Percentiles rank a stretch among this genome's conserved stretches.
These are phyloP conservation scores for Engystomops pustulosus DNA, from an alignment of 2,113 vertebrate genomes.

Conservation along the genomic window DNA sequence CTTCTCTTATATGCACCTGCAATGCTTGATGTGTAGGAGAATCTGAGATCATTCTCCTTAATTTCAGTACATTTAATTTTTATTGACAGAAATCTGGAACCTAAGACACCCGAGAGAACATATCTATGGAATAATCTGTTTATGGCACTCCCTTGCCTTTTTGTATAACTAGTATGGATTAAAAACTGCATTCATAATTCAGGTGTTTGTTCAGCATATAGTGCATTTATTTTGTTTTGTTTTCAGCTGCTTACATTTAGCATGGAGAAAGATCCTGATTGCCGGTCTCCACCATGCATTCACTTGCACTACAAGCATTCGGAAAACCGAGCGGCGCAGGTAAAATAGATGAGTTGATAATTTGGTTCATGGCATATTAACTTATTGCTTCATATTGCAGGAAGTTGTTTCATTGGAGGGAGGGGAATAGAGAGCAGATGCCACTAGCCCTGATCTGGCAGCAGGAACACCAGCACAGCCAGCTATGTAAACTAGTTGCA, in stretches of 20 bases:
- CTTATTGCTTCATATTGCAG: too few species aligned
- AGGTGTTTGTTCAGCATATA: not conserved
- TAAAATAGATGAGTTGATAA: conserved; percentile 65
- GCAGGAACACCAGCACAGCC: too few species aligned
- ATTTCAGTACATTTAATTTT: too few species aligned
- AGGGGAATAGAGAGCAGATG: too few species aligned
- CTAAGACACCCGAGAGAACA: too few species aligned
- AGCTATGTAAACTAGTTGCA: too few species aligned
- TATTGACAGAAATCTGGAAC: too few species aligned
- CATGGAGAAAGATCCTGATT: conserved; percentile 71
- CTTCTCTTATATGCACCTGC: not conserved
- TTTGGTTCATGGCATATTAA: not conserved
- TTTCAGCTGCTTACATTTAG: conserved; percentile 89
- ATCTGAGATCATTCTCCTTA: not conserved
- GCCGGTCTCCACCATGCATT: conserved; percentile 77
- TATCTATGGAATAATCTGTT: too few species aligned
- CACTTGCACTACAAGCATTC: conserved; percentile 93
- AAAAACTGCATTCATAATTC: not conserved
- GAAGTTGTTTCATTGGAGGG: too few species aligned
- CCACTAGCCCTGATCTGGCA: too few species aligned
- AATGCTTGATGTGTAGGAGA: not conserved
- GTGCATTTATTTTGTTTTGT: conserved; percentile 34
- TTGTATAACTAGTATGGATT: not conserved
- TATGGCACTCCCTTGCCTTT: not conserved
- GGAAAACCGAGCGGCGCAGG: conserved; percentile 92